A percentile compares a stretch with the other conserved stretches of the same genome.
These are phyloP conservation scores for Scyliorhinus canicula DNA, from an alignment of 2,797 vertebrate genomes.

Conservation along the genomic window DNA sequence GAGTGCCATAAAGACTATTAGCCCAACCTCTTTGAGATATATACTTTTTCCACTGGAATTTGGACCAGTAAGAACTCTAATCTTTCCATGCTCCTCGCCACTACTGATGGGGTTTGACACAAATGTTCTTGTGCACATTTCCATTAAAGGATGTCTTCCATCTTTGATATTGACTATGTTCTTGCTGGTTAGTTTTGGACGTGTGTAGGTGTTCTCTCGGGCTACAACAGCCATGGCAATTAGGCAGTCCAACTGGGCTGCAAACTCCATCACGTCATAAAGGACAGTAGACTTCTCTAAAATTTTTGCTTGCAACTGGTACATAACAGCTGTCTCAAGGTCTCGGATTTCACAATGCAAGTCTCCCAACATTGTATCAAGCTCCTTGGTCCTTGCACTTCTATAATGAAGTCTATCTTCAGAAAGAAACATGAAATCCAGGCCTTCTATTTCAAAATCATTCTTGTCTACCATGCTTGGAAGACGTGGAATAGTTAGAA, in stretches of 20 bases:
- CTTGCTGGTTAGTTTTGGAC: constrained; percentile 63
- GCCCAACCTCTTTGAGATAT: constrained; percentile 89
- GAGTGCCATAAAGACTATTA: constrained; percentile 93
- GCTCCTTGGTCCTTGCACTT: constrained; percentile 80
- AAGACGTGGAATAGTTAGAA: constrained; percentile 81
- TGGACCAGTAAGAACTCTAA: constrained; percentile 89
- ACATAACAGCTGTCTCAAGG: constrained; percentile 82
- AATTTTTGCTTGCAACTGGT: constrained; percentile 75
- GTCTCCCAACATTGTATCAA: constrained; percentile 85
- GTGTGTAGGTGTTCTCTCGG: constrained; percentile 78
- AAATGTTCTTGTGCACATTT: constrained; percentile 80
- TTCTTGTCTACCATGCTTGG: constrained; percentile 78
- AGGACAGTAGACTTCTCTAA: constrained; percentile 72
- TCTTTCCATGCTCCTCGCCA: constrained; percentile 62
- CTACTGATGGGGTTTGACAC: constrained; percentile 80
- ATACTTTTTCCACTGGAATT: constrained; percentile 96
- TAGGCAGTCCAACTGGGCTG: constrained; percentile 84
- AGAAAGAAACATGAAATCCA: constrained; percentile 95
- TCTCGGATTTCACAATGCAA: constrained; percentile 82
- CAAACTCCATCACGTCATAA: constrained; percentile 72
- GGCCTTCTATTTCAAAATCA: constrained; percentile 82
- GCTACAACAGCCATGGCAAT: constrained; percentile 79
- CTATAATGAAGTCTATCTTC: constrained; percentile 85
- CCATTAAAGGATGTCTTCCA: constrained; percentile 87
- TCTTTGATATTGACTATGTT: constrained; percentile 70